Evolutionary conservation across 1,140 invertebrate species (phyloP), one percentile per base, ranked within the genome.

Genomic region (Chlorops oryzae): DNA sequence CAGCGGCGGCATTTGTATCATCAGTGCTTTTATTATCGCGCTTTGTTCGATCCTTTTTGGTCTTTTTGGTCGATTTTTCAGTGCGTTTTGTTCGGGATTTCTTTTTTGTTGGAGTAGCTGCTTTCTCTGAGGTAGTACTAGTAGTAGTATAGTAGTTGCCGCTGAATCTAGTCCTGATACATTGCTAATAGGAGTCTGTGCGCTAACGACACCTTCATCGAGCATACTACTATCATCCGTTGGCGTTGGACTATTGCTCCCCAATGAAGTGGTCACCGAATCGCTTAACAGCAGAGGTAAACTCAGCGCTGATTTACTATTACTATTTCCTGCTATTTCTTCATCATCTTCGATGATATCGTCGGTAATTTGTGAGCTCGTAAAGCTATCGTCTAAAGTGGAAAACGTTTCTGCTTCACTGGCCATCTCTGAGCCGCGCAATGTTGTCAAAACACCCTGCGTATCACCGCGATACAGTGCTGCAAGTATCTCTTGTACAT

Each of bases 401-500:
- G 40, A 25, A 9, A 43, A 18, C 10, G 21, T 35, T 21, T 49
- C 51, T n/a, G 35, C 22, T 22, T 53, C 51, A 15, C 39, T 42
- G 5, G 15, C 27, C 18, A 10, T 23, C 37, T 18, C 15, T 39
- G 62, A 55, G 6, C 58, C 57, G 21, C 65, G 56, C 39, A 66
- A 38, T 54, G 64, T 69, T 28, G 67, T 61, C 5, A 70, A 40
- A 1, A 60, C 62, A 7, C 61, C 58, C 21, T 63, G 61, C 43
- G 64, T 62, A 37, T 68, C 59, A 40, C 63, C 65, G n/a, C 68
- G 60, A 49, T 65, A 73, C 34, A 72, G 65, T 22, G 69, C 70
- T 24, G 63, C 67, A 37, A 73, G 50, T 22, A 71, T 69, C 35
- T 71, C 65, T 35, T 70, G 61, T 3, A 72, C 65, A 54, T 72